Evolutionary conservation across 2,888 invertebrate genomes (phyloP), one percentile per base, ranked within the genome.

Genomic region (Entomobrya proxima): DNA sequence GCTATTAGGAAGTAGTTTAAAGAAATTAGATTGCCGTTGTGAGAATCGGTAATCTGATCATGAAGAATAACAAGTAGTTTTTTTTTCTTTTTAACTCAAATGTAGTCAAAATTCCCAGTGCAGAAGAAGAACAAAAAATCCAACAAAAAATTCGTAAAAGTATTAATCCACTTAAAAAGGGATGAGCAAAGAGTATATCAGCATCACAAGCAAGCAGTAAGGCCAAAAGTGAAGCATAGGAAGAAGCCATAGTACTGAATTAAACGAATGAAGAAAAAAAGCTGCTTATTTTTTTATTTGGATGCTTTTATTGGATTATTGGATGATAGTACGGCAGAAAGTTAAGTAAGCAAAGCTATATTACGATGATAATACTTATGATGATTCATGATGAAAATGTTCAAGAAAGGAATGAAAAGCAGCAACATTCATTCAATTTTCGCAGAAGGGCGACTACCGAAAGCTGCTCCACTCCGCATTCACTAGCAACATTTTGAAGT

Each of bases 281-380:
- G 30, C 47, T 44, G 27, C n/a, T 27, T 32, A 13, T 35, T 69
- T 27, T 15, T 50, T 74, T 74, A 30, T 77, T 37, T 61, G 37
- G 40, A 58, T 58, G 55, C 67, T 77, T 77, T 77, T 55, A 77
- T 77, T 77, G 40, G 77, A 77, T 77, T 77, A 61, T 61, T 44
- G 76, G 76, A 76, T 76, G 50, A 76, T 76, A 40, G 13, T 32
- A 72, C 52, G 50, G 30, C 5, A 58, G 2, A 58, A 67, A 37
- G 18, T n/a, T 52, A 75, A 52, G 75, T n/a, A 52, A 7, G 50
- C 50, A 21, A 18, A 6, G 13, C 21, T 15, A 4, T 55, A 21
- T 30, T n/a, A 35, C 35, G 37, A 27, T 69, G 7, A 7, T 9
- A 55, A 11, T 32, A 5, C 18, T n/a, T n/a, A n/a, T n/a, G n/a